phyloP scores from a whole-genome alignment of 1,140 invertebrate species.

The Rhagoletis zephyria region DNA sequence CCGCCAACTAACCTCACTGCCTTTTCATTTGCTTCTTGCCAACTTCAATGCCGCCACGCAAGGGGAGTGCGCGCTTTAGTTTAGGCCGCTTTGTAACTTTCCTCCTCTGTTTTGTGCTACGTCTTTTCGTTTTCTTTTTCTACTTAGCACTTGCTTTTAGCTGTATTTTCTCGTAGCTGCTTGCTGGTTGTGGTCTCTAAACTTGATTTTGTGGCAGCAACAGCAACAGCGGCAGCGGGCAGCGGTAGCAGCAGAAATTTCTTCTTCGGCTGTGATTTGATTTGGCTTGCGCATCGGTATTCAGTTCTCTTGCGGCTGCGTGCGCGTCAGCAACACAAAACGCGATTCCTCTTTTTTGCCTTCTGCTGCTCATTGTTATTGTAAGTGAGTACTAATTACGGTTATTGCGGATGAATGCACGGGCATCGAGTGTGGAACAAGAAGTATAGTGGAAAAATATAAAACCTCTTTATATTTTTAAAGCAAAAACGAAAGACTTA shows the following conservation, averaged over 20 bases:
- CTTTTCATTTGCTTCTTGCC: neutral
- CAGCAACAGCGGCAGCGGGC: no score
- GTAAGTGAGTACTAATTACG: neutral
- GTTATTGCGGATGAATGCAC: neutral
- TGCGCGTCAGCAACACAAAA: slow-evolving; percentile 39
- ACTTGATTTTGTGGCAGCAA: slow-evolving; percentile 40
- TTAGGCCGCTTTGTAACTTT: neutral
- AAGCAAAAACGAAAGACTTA: slow-evolving; percentile 51
- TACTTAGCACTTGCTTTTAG: neutral
- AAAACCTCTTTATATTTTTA: neutral
- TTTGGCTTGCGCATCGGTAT: neutral
- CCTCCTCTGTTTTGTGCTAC: neutral
- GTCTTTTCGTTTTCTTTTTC: neutral
- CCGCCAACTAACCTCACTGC: neutral
- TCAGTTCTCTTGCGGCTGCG: slow-evolving; percentile 47
- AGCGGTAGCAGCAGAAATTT: slow-evolving; percentile 7
- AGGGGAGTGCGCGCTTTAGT: neutral
- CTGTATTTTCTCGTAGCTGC: neutral
- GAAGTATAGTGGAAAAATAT: neutral
- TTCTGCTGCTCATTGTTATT: neutral
- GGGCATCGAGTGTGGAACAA: no score
- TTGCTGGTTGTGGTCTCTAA: neutral
- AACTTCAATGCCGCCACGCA: neutral
- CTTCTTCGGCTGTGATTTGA: slow-evolving; percentile 33
- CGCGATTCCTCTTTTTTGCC: neutral